Evolutionary conservation across 2,113 vertebrate species (phyloP).

Genomic region (Prolemur simus): DNA sequence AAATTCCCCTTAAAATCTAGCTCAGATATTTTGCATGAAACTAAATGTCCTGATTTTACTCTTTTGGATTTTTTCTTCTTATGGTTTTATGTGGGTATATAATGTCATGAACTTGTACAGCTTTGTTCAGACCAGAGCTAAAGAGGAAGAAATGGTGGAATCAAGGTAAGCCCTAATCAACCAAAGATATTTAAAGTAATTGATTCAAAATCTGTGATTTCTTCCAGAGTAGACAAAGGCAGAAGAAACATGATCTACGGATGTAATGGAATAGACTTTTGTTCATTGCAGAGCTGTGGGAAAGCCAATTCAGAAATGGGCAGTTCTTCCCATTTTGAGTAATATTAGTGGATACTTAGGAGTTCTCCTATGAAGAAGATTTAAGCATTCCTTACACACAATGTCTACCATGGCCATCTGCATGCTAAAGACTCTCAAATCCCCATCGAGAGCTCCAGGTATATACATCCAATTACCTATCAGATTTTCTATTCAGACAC

Average conservation of each 20-base stretch:
- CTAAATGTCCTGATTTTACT: neutral
- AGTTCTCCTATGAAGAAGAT: neutral
- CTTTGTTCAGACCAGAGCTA: conserved; percentile 27
- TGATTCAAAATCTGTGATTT: conserved; percentile 19
- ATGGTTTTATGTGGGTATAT: neutral
- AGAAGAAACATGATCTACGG: neutral
- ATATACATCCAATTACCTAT: neutral
- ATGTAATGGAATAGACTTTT: neutral
- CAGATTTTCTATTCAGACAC: neutral
- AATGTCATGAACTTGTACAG: neutral
- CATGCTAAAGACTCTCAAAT: neutral
- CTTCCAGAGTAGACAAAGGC: neutral
- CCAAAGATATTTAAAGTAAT: neutral
- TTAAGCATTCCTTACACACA: neutral
- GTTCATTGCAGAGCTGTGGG: neutral
- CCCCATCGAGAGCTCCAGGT: neutral
- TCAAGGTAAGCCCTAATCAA: neutral
- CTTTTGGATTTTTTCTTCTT: neutral
- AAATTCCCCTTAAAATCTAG: conserved; percentile 7
- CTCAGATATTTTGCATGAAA: conserved; percentile 36
- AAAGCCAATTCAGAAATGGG: neutral
- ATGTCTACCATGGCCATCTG: neutral
- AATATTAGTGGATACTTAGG: neutral
- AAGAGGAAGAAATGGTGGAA: neutral
- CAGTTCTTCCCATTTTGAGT: neutral